A percentile compares a stretch with the other conserved stretches of the same genome.
Evolutionary conservation across 2,797 vertebrate species (phyloP).

Genomic region (Peromyscus nudipes): DNA sequence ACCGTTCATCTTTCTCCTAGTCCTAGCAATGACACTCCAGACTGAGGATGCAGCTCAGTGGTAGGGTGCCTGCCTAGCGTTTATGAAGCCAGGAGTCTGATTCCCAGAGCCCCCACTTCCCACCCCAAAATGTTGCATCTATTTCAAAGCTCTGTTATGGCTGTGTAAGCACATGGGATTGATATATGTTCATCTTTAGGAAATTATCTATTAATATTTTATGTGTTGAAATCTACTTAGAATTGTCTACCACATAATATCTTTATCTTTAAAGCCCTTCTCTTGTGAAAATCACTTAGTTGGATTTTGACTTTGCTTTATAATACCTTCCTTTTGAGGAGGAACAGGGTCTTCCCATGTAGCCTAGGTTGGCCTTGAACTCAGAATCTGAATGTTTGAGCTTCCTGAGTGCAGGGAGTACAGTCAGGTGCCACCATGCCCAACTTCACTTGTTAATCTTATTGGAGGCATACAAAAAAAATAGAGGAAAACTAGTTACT

Average conservation of each 20-base stretch:
- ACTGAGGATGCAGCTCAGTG: not conserved
- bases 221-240: not conserved
- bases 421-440: not conserved
- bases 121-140: not conserved
- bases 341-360: not conserved
- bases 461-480: not conserved
- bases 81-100: not conserved
- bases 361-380: not conserved
- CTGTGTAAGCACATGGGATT: too few species aligned
- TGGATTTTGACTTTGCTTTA: not conserved
- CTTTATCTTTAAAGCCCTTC: not conserved
- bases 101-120: too few species aligned
- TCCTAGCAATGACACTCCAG: not conserved
- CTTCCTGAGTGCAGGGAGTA: not conserved
- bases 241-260: not conserved
- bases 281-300: not conserved
- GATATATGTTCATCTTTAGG: not conserved
- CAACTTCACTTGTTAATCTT: conserved; percentile 26
- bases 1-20: not conserved
- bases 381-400: not conserved
- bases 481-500: not conserved
- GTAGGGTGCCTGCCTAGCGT: not conserved
- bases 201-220: not conserved
- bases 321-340: not conserved
- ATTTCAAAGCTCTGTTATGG: not conserved